Conservation (phyloP, 2,797 vertebrate genomes). For the Carduelis carduelis region DNA sequence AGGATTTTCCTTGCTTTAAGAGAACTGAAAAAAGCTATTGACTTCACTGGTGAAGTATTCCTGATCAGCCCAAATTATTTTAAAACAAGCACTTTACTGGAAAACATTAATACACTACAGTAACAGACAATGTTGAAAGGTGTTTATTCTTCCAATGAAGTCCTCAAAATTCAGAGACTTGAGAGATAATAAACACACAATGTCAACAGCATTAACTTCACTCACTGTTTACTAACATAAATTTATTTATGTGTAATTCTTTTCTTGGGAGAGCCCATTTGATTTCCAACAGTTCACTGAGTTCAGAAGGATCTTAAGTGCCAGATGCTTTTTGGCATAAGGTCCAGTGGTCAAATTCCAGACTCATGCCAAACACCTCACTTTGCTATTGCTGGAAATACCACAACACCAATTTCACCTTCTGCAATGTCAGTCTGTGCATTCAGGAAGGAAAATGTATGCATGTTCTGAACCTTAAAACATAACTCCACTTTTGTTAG, state of each 20-base stretch:
- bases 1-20: neutral
- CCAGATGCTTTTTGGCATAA: neutral
- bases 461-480: neutral
- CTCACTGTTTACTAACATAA: neutral
- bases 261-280: neutral
- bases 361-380: neutral
- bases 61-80: neutral
- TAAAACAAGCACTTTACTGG: neutral
- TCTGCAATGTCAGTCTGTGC: neutral
- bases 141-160: neutral
- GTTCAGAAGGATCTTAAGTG: neutral
- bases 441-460: neutral
- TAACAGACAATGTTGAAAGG: neutral
- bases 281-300: neutral
- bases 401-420: neutral
- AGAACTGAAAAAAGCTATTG: neutral
- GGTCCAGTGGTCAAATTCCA: neutral
- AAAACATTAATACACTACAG: neutral
- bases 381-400: neutral
- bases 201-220: neutral
- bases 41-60: neutral
- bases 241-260: neutral
- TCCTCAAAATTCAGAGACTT: neutral
- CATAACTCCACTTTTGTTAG: neutral
- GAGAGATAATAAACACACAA: neutral